Evolutionary conservation across 2,888 invertebrate genomes (phyloP).

Genomic region (Meiosimyza decipiens): DNA sequence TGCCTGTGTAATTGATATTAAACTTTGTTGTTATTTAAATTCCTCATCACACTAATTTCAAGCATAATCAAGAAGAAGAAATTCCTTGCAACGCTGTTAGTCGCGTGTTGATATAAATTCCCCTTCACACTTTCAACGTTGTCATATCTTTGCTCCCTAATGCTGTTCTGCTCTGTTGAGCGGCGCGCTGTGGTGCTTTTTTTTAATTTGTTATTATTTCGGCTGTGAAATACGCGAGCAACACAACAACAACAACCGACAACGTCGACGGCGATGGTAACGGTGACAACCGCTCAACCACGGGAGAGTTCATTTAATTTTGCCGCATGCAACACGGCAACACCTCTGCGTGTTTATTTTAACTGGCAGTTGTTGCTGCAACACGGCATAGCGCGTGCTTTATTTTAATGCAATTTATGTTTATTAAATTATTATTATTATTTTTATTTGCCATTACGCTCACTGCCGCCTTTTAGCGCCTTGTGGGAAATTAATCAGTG

Average conservation of each 20-base stretch:
- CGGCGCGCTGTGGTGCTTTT: not conserved
- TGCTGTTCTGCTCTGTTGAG: not conserved
- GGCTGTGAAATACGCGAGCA: conserved; percentile 22
- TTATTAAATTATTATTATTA: conserved; percentile 20
- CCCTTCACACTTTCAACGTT: not conserved
- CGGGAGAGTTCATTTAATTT: conserved; percentile 11
- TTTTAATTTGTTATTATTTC: conserved; percentile 19
- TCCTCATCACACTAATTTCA: conserved; percentile 2
- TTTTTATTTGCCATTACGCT: not conserved
- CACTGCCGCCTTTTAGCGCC: no score
- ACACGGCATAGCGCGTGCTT: conserved; percentile 1
- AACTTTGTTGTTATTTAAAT: conserved; percentile 12
- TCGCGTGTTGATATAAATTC: not conserved
- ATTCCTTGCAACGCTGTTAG: not conserved
- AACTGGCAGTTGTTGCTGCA: conserved; percentile 13
- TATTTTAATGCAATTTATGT: conserved; percentile 25
- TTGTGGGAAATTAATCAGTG: no score
- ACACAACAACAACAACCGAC: not conserved
- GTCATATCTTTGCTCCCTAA: not conserved
- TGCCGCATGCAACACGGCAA: conserved; percentile 1
- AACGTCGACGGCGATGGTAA: not conserved
- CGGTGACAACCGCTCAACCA: not conserved
- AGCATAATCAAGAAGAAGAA: conserved; percentile 9
- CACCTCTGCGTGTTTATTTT: not conserved
- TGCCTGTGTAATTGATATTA: not conserved